phyloP scores from a whole-genome alignment of 2,113 vertebrate species.

The Isichthys henryi region DNA sequence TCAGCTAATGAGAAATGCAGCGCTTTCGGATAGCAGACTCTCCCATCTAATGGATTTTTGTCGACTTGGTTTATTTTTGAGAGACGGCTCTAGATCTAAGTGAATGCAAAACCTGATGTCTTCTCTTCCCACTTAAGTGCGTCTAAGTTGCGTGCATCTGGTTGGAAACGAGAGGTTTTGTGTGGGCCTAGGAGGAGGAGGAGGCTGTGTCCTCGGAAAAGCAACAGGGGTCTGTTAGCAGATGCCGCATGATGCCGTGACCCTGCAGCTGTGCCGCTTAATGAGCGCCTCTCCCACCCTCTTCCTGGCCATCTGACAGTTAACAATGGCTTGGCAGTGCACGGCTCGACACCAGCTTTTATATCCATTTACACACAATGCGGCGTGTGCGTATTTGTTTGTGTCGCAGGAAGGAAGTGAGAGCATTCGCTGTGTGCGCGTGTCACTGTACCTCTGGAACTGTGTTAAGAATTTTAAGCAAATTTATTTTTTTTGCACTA shows the following conservation, averaged over 20 bases:
- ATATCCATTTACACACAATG: conserved; percentile 23
- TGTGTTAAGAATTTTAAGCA: not conserved
- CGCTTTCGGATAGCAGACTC: not conserved
- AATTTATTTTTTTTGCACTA: not conserved
- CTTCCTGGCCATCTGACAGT: conserved; percentile 51
- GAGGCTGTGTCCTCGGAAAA: not conserved
- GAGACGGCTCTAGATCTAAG: not conserved
- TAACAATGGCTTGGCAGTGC: conserved; percentile 68
- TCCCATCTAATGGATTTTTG: not conserved
- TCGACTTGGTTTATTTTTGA: not conserved
- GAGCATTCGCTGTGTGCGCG: not conserved
- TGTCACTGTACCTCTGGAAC: not conserved
- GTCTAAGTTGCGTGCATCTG: not conserved
- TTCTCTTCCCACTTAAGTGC: not conserved
- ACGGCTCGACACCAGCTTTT: not conserved
- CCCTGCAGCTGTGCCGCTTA: conserved; percentile 68
- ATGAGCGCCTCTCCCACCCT: conserved; percentile 39
- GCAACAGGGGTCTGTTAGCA: conserved; percentile 53
- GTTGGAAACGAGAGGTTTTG: not conserved
- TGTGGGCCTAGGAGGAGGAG: not conserved
- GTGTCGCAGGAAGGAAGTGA: not conserved
- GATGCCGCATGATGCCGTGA: conserved; percentile 59
- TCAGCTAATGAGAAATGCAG: not conserved
- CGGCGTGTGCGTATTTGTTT: conserved; percentile 17
- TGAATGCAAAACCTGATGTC: not conserved